Evolutionary conservation across 2,113 vertebrate species (phyloP).

Genomic region (Sapajus apella): DNA sequence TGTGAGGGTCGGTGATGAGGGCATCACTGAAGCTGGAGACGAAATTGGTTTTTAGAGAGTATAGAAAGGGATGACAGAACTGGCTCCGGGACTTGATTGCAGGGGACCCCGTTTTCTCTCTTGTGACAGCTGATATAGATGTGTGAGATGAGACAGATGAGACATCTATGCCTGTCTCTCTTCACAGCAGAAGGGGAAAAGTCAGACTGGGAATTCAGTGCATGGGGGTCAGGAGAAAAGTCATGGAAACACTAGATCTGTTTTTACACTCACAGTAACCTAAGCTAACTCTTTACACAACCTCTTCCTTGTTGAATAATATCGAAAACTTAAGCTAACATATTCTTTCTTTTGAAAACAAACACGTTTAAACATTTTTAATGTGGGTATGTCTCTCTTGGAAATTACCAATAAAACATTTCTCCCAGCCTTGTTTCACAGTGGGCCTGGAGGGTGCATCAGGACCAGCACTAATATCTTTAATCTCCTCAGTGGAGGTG

Average conservation of each 20-base stretch:
- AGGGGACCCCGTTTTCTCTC: not conserved
- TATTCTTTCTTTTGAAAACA: not conserved
- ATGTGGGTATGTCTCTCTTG: not conserved
- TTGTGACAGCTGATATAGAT: not conserved
- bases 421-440: not conserved
- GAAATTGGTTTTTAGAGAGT: not conserved
- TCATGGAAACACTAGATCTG: rapidly evolving
- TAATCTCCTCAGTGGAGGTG: conserved; percentile 85
- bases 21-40: not conserved
- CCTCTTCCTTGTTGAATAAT: not conserved
- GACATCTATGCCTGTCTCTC: too few species aligned
- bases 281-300: not conserved
- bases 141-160: rapidly evolving
- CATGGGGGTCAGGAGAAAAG: not conserved
- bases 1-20: rapidly evolving
- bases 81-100: not conserved
- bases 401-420: not conserved
- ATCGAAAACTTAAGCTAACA: not conserved
- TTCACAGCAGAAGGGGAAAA: not conserved
- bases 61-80: not conserved
- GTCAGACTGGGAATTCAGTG: not conserved
- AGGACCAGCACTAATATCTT: not conserved
- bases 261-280: too few species aligned
- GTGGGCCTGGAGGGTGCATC: rapidly evolving
- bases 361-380: not conserved